Evolutionary conservation across 1,140 invertebrate genomes (phyloP), one percentile per base, ranked within the genome.

Genomic region (Aphidius gifuensis): DNA sequence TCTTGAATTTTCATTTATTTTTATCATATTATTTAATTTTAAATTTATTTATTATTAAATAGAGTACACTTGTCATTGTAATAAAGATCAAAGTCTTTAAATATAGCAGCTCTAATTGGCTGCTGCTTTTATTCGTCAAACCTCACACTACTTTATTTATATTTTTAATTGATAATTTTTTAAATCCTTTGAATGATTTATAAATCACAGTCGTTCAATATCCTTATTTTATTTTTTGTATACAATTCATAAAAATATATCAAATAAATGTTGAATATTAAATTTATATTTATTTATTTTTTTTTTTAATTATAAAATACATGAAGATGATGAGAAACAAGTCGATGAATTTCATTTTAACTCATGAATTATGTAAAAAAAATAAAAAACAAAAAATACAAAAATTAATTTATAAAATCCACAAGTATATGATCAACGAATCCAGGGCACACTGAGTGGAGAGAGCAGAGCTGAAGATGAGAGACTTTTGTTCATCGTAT

Each of bases 381-480:
- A 32, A 32, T 3, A 32, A 32, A 32, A 3, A 32, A 32, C 1
- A 23, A 23, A 23, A 23, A 23, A 23, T 23, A 32, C 23, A 32
- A 32, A 32, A 32, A 49, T 16, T 49, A 9, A 11, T 49, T 49
- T 11, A 6, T 6, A 49, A 43, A 55, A 39, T 53, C 5, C 50
- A 55, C 42, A 55, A 46, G 9, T 9, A 44, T 46, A 47, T 58
- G 42, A 47, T 58, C 55, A 59, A 11, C 46, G 39, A 42, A 38
- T 42, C 39, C 47, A 59, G 58, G 23, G 47, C 53, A 42, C 53
- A 55, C 11, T 42, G 53, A 55, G 58, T 50, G 58, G 58, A 50
- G 55, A 58, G 45, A 58, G 55, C 55, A 59, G 58, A 59, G 51
- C 60, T 42, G 51, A 47, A 54, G 60, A 61, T 61, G 60, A 61